Conservation (phyloP, 2,797 vertebrate species). For the Takifugu rubripes region DNA sequence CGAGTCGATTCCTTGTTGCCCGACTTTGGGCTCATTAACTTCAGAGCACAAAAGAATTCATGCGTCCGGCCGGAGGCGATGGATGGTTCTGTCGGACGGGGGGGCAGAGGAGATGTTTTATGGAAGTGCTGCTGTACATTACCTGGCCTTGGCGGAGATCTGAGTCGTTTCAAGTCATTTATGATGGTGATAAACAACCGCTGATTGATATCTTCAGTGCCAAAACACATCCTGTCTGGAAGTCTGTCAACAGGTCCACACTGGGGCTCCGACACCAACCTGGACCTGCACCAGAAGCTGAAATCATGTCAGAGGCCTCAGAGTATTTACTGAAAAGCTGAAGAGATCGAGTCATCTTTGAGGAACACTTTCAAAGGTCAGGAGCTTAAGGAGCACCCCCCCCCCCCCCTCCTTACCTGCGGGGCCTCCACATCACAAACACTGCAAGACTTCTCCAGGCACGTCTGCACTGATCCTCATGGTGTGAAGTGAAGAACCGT, state of each 20-base stretch:
- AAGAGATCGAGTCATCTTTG: too few relatives aligned
- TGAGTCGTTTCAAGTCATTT: conserved; percentile 22
- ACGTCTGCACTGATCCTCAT: too few relatives aligned
- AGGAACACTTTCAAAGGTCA: too few relatives aligned
- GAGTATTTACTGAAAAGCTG: too few relatives aligned
- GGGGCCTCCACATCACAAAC: too few relatives aligned
- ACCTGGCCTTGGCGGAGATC: conserved; percentile 36
- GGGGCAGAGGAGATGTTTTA: conserved; percentile 32
- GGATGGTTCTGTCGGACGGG: conserved; percentile 20
- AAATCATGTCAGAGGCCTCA: too few relatives aligned
- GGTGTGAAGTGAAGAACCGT: too few relatives aligned
- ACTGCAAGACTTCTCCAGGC: too few relatives aligned
- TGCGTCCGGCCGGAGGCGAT: conserved; percentile 44
- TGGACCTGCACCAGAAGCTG: too few relatives aligned
- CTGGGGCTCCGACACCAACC: not conserved
- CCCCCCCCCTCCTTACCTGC: too few relatives aligned
- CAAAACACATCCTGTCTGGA: not conserved
- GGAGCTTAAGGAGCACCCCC: too few relatives aligned
- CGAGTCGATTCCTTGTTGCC: conserved; percentile 57
- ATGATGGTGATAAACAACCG: conserved; percentile 25
- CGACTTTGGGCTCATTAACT: conserved; percentile 55
- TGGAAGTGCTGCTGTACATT: conserved; percentile 29
- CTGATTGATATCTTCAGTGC: conserved; percentile 30
- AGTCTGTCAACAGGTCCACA: not conserved
- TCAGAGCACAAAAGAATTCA: conserved; percentile 39